A percentile compares a stretch with the other conserved stretches of the same genome.
Conservation (phyloP, 2,888 invertebrate genomes). For the Gastracanthus pulcherrimus region DNA sequence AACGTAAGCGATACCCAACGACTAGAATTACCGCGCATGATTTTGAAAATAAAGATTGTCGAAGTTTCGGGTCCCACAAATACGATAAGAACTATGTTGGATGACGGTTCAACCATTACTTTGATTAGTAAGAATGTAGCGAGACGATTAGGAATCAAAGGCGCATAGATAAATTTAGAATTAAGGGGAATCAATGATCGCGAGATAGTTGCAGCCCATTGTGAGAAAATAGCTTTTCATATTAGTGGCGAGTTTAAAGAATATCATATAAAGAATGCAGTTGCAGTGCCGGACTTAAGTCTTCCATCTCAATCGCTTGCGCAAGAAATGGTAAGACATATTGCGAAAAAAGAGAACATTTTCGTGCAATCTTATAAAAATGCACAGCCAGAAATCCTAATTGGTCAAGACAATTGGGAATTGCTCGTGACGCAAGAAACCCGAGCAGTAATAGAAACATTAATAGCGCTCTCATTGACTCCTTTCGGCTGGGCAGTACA, state of each 20-base stretch:
- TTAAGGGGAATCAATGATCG: background rate
- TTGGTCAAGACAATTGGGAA: slow-evolving; percentile 1
- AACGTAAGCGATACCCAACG: background rate
- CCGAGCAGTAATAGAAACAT: background rate
- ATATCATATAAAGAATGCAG: background rate
- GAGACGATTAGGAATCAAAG: background rate
- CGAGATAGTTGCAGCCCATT: background rate
- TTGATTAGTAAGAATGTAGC: background rate
- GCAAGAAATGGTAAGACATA: background rate
- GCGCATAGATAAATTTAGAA: background rate
- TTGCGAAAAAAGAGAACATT: background rate
- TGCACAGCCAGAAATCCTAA: background rate
- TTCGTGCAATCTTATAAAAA: slow-evolving; percentile 1
- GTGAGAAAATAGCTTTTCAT: background rate
- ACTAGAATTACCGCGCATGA: background rate
- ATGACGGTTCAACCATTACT: slow-evolving; percentile 6
- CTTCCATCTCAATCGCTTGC: background rate
- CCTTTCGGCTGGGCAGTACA: background rate
- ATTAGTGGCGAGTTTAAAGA: background rate
- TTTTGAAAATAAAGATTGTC: background rate
- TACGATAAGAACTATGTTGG: background rate
- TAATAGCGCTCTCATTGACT: background rate
- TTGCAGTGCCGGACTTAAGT: background rate
- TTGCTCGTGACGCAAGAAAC: background rate
- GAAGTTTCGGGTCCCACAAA: background rate